Conservation (phyloP, 2,797 vertebrate genomes). For the Sebastes hopkinsi region DNA sequence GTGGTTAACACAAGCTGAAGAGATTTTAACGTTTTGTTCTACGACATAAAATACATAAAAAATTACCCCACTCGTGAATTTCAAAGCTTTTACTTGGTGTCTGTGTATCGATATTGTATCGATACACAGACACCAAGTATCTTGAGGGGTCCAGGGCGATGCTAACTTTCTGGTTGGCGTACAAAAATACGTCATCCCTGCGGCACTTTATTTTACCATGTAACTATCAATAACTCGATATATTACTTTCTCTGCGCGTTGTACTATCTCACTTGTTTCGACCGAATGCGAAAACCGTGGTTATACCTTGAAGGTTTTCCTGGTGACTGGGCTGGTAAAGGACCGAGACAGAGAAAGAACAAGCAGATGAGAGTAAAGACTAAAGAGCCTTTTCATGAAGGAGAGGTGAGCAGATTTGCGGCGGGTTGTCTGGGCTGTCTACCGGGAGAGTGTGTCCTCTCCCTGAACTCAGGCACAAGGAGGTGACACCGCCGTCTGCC, state of each 20-base stretch:
- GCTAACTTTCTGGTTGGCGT: too few species aligned
- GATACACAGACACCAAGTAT: too few species aligned
- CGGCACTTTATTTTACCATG: neutral
- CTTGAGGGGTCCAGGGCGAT: too few species aligned
- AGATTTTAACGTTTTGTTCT: too few species aligned
- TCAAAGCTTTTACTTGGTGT: too few species aligned
- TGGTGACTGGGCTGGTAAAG: neutral
- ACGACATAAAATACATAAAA: too few species aligned
- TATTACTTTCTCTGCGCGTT: neutral
- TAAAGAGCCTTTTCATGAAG: constrained; percentile 13
- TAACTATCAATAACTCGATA: neutral
- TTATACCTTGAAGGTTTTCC: neutral
- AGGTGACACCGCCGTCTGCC: constrained; percentile 54
- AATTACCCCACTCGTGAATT: too few species aligned
- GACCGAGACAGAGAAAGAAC: neutral
- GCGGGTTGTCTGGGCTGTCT: constrained; percentile 8
- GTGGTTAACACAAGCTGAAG: too few species aligned
- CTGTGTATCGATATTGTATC: too few species aligned
- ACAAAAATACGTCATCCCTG: too few species aligned
- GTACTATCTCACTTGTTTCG: neutral
- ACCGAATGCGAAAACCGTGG: neutral
- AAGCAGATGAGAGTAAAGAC: neutral
- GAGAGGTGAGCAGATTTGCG: constrained; percentile 9
- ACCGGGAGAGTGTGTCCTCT: constrained; percentile 58
- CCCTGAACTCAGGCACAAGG: constrained; percentile 55